Base-by-base conservation (phyloP, 2,113 vertebrate genomes). In the Petroica traversi region DNA sequence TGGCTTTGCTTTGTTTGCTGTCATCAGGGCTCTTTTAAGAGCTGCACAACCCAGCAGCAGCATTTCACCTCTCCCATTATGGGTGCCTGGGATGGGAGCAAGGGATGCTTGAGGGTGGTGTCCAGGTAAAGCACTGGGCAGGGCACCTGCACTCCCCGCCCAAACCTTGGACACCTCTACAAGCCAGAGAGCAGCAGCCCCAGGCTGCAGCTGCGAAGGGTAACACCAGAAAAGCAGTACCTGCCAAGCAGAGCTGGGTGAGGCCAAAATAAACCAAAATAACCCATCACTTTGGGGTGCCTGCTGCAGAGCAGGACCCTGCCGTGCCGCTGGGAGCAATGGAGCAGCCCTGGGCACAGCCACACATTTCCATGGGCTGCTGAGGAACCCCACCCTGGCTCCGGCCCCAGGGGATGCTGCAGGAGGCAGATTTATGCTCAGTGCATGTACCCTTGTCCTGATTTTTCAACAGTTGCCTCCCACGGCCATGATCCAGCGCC, bases 381-480 rank as follows among this genome's bases (percentile, higher is more conserved):
- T 4, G 3, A 20, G 67, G 7, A 4, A 1, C 29, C 19, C n/a
- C 45, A 28, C 5, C 66, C 33, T 33, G 18, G 24, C 85, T 29
- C 34, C 0, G 0, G 20, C 26, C 23, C 36, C 0, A 0, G 36
- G 68, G n/a, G 55, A 6, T 9, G 57, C 73, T 12, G 41, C 69
- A 24, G 59, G 33, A 2, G 9, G n/a, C 36, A 45, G 28, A 11
- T 72, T 33, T 34, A 61, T 46, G 45, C 83, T 36, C 5, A 2
- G 11, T 3, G 18, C 34, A 0, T 0, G 3, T 22, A 25, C 19
- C 24, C 57, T 7, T 0, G 0, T 14, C 57, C 41, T 51, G 81
- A 16, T 22, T 59, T 71, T 71, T 8, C 82, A 71, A 45, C 49
- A 26, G 0, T 36, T 33, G 72, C 41, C 14, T 89, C 82, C 40